Evolutionary conservation across 2,113 vertebrate genomes (phyloP).

Genomic region (Actenoides hombroni): DNA sequence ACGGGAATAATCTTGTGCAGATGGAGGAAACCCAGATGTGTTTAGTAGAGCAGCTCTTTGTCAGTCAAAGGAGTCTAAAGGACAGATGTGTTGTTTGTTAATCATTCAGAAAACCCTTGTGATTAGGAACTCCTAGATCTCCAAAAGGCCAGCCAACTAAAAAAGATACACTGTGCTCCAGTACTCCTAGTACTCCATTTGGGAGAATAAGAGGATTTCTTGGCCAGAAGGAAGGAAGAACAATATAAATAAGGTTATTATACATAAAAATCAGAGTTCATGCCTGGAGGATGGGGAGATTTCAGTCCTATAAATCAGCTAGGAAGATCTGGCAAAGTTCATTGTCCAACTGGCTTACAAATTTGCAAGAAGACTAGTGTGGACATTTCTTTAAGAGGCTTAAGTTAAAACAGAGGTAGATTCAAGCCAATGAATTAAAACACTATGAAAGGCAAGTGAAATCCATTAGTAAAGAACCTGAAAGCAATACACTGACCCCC

Average conservation of each 20-base stretch:
- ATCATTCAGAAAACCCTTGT: conserved; percentile 40
- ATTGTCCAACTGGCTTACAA: conserved; percentile 38
- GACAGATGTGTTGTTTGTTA: conserved; percentile 43
- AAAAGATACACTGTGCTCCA: not conserved
- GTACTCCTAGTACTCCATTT: conserved; percentile 1
- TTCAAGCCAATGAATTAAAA: not conserved
- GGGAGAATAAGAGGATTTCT: conserved; percentile 34
- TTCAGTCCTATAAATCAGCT: conserved; percentile 53
- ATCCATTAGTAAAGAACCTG: conserved; percentile 23
- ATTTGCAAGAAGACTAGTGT: conserved; percentile 20
- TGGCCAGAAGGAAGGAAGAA: conserved; percentile 29
- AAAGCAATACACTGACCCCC: not conserved
- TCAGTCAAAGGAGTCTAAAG: conserved; percentile 35
- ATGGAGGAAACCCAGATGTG: conserved; percentile 31
- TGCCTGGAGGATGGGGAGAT: conserved; percentile 14
- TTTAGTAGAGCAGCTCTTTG: conserved; percentile 20
- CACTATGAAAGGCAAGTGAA: conserved; percentile 9
- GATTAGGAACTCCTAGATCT: conserved; percentile 37
- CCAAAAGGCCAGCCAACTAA: conserved; percentile 33
- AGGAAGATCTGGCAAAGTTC: conserved; percentile 43
- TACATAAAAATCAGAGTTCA: not conserved
- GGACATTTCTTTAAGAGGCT: not conserved
- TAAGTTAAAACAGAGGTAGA: conserved; percentile 42
- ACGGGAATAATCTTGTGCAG: conserved; percentile 22
- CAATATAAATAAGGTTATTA: conserved; percentile 43